Conservation (phyloP, 2,797 vertebrate genomes). For the Epinephelus malabaricus region DNA sequence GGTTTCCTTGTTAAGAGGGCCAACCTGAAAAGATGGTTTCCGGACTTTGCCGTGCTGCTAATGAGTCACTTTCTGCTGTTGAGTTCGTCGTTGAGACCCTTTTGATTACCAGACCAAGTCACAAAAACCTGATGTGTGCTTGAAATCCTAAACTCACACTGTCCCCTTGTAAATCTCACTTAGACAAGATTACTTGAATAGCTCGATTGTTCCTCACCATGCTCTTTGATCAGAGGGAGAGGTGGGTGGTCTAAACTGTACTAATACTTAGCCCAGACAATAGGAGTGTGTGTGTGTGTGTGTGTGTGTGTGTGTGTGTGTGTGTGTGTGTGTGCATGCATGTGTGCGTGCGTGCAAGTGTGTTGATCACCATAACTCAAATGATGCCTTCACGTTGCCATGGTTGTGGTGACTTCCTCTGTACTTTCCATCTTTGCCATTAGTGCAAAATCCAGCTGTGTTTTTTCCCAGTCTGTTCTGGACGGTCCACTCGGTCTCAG, state of each 20-base stretch:
- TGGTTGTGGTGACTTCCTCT: slow-evolving; percentile 49
- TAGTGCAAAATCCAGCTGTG: slow-evolving; percentile 27
- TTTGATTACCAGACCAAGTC: slow-evolving; percentile 55
- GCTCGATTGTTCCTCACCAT: slow-evolving; percentile 65
- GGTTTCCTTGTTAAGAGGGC: slow-evolving; percentile 40
- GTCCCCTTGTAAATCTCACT: slow-evolving; percentile 63
- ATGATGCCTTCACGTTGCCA: slow-evolving; percentile 51
- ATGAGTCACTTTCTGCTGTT: slow-evolving; percentile 39
- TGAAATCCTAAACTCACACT: slow-evolving; percentile 55
- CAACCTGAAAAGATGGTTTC: slow-evolving; percentile 47
- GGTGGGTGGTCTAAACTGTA: slow-evolving; percentile 82
- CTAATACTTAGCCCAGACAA: slow-evolving; percentile 73
- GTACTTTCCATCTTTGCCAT: slow-evolving; percentile 30
- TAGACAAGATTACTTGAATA: slow-evolving; percentile 76
- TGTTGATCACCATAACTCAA: slow-evolving; percentile 48
- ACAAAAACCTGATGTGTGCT: slow-evolving; percentile 35
- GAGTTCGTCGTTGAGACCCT: slow-evolving; percentile 28
- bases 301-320: slow-evolving; percentile 1
- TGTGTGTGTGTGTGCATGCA: background rate
- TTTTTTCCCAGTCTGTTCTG: slow-evolving; percentile 34
- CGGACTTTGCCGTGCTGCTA: slow-evolving; percentile 42
- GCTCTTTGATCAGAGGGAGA: slow-evolving; percentile 76
- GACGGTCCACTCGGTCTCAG: slow-evolving; percentile 22
- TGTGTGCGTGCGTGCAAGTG: background rate
- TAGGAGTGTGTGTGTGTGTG: slow-evolving; percentile 43